Base-by-base conservation (phyloP, 2,888 invertebrate genomes). In the Amorpha juglandis region DNA sequence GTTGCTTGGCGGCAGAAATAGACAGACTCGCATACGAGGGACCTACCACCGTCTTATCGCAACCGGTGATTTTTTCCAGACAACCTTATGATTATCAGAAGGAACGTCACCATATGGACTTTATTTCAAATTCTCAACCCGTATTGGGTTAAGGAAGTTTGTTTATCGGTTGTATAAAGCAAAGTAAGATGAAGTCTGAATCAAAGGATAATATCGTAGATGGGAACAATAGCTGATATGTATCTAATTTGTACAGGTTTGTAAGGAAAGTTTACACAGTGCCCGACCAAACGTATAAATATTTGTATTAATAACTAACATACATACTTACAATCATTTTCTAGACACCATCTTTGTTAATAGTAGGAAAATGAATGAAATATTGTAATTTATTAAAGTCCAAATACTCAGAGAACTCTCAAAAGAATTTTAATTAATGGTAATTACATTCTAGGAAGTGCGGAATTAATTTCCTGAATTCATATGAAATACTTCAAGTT, bases 11-110 rank as follows among this genome's bases (percentile, higher is more conserved):
- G n/a, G n/a, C n/a, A n/a, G n/a, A n/a, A n/a, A n/a, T n/a, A n/a
- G n/a, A n/a, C n/a, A n/a, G n/a, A n/a, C n/a, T n/a, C n/a, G n/a
- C n/a, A n/a, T n/a, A n/a, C n/a, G n/a, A n/a, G n/a, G n/a, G n/a
- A n/a, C n/a, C n/a, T n/a, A n/a, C n/a, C n/a, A n/a, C n/a, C n/a
- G n/a, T n/a, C n/a, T n/a, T n/a, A n/a, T n/a, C n/a, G n/a, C n/a
- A n/a, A n/a, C n/a, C n/a, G n/a, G n/a, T n/a, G n/a, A n/a, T n/a
- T n/a, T n/a, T n/a, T n/a, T n/a, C n/a, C n/a, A n/a, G n/a, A n/a
- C n/a, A n/a, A n/a, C n/a, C n/a, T n/a, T n/a, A n/a, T n/a, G 69
- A 73, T 69, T 71, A 66, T 70, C 64, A 72, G 71, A 11, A 27
- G 2, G 27, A 35, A 50, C 35, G 50, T 35, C 35, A 63, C 42